Evolutionary conservation across 2,888 invertebrate species (phyloP), one percentile per base, ranked within the genome.

Genomic region (Strigamia crassipes): DNA sequence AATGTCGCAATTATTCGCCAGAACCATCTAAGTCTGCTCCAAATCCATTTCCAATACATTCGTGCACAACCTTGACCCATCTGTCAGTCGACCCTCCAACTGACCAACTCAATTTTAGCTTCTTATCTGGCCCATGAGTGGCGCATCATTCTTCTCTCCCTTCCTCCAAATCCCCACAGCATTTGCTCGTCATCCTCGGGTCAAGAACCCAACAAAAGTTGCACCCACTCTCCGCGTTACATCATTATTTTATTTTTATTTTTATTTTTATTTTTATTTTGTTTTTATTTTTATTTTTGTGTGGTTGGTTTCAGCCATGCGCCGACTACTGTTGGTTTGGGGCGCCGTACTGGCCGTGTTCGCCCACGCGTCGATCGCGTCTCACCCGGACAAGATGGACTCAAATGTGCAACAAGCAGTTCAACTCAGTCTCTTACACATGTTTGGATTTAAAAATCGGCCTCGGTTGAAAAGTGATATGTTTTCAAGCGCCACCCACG

Each of bases 21-120:
- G 6, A 51, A 51, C 51, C 10, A n/a, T 51, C 51, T 3, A 51
- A 2, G 51, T 51, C 4, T 51, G n/a, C 3, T 51, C n/a, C n/a
- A 10, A 13, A 51, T 51, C 51, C 5, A 51, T 51, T 51, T 51
- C 10, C 51, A n/a, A 51, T 51, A n/a, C 4, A 34, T 6, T 34
- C 4, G 6, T 6, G 6, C 51, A 51, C 10, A 51, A 51, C 51
- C 51, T 51, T 51, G 51, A 51, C 51, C 51, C n/a, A 51, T 51
- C 10, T 51, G 51, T 51, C 51, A 51, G 15, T 51, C 10, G 51
- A 51, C 51, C 51, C 51, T n/a, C n/a, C 51, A 4, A 51, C 51
- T 51, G 51, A 51, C 51, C 51, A 51, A 51, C 51, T 51, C 51
- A 51, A n/a, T 51, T 51, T 51, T n/a, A 51, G 51, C n/a, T 51